Base-by-base conservation (phyloP, 2,113 vertebrate genomes). In the Ifrita kowaldi region DNA sequence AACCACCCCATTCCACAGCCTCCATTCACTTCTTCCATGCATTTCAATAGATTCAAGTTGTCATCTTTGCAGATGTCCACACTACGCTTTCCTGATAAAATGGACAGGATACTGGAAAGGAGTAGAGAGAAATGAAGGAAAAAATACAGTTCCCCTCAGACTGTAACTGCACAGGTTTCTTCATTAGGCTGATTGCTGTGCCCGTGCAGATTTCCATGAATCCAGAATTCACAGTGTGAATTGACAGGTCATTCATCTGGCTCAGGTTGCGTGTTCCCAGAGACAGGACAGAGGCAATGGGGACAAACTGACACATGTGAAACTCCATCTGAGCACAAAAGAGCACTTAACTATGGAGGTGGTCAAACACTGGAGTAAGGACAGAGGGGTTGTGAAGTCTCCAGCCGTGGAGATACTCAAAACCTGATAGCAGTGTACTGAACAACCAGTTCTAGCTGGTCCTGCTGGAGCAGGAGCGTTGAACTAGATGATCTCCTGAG, bases 1-100 rank as follows among this genome's bases (percentile, higher is more conserved):
- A 47, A 30, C 7, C 18, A 44, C 9, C 8, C 24, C 24, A 35
- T 13, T 10, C 32, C 41, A 42, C 26, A 42, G 21, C 21, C 26
- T 18, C 11, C 0, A 0, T 42, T 30, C 26, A 6, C 60, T 55
- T 59, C 16, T 59, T 78, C 47, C 17, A 6, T 35, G 8, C 2
- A 11, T 24, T 56, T 88, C 30, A 57, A 0, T 20, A 16, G 26
- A 39, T 46, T 52, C n/a, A 30, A 49, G 17, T 7, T 81, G 47
- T 49, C 16, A 14, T 33, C 37, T 69, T 10, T 77, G 35, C 55
- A 47, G 24, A 35, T 55, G 44, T 63, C 16, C 39, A 32, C 4
- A 6, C 3, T 41, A 12, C 22, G 16, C 8, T 44, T 71, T 82
- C 32, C 69, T 47, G n/a, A 39, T 41, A 39, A 78, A 56, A 6